Percentiles rank a stretch among this genome's conserved stretches.
Evolutionary conservation across 2,797 vertebrate genomes (phyloP).

Genomic region (Micromesistius poutassou): DNA sequence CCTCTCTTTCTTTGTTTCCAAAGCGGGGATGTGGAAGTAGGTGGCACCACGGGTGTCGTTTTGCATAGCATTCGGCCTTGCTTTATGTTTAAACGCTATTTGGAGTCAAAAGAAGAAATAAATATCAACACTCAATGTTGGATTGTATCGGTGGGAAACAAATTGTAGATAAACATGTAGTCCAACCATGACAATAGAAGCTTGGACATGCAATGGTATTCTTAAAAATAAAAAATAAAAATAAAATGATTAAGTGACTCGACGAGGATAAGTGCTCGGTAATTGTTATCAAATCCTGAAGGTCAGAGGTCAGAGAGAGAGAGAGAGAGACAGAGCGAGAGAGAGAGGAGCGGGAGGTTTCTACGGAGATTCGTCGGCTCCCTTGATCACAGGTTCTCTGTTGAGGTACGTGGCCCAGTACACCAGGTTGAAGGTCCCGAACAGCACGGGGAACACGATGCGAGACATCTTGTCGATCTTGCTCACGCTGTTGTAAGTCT

Average conservation of each 20-base stretch:
- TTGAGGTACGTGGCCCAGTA: slow-evolving; percentile 95
- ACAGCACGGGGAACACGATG: slow-evolving; percentile 88
- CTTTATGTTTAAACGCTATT: slow-evolving; percentile 50
- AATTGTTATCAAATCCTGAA: slow-evolving; percentile 71
- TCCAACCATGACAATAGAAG: slow-evolving; percentile 80
- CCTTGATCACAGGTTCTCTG: slow-evolving; percentile 86
- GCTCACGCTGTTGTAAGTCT: slow-evolving; percentile 95
- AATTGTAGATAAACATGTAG: slow-evolving; percentile 79
- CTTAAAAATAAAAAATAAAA: slow-evolving; percentile 40
- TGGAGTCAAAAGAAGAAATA: slow-evolving; percentile 43
- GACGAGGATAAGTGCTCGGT: slow-evolving; percentile 69
- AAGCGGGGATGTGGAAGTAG: slow-evolving; percentile 34
- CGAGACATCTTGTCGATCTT: slow-evolving; percentile 95
- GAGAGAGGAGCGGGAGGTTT: neutral
- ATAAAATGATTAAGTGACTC: slow-evolving; percentile 48
- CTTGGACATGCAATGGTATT: slow-evolving; percentile 80
- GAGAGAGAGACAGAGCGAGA: neutral
- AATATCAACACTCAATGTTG: slow-evolving; percentile 70
- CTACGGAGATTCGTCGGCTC: slow-evolving; percentile 50
- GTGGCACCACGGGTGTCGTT: slow-evolving; percentile 23
- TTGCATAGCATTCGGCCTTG: slow-evolving; percentile 79
- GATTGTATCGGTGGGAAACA: slow-evolving; percentile 29
- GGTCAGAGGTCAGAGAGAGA: neutral
- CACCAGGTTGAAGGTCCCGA: slow-evolving; percentile 91
- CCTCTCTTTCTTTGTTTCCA: slow-evolving; percentile 60